Evolutionary conservation across 2,113 vertebrate species (phyloP).

Genomic region (Pogona vitticeps): DNA sequence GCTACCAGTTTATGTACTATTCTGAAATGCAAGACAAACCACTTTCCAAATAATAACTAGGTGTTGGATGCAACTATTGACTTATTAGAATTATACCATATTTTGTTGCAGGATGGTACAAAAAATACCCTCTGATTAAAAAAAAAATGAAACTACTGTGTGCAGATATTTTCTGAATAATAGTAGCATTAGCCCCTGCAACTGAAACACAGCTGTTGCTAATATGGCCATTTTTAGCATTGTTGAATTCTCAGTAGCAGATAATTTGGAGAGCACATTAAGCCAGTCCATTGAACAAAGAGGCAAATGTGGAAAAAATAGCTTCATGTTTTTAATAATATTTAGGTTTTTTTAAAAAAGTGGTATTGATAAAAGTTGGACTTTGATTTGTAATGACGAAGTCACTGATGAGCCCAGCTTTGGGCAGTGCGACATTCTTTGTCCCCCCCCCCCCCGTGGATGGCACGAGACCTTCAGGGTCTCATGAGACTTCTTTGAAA

Average conservation of each 20-base stretch:
- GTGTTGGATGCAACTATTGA: constrained; percentile 46
- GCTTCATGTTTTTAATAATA: constrained; percentile 51
- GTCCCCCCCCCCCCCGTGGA: too few relatives aligned
- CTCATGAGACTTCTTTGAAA: too few relatives aligned
- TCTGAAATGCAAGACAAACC: constrained; percentile 49
- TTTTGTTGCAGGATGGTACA: constrained; percentile 50
- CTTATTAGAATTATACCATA: constrained; percentile 51
- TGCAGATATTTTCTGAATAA: constrained; percentile 61
- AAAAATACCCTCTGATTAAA: constrained; percentile 24
- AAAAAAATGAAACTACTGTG: constrained; percentile 55
- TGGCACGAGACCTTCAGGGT: too few relatives aligned
- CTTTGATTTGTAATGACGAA: constrained; percentile 59
- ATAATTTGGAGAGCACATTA: constrained; percentile 66
- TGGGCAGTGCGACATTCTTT: too few relatives aligned
- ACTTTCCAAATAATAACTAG: constrained; percentile 66
- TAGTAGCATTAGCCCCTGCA: constrained; percentile 60
- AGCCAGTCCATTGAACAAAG: constrained; percentile 47
- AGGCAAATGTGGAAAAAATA: constrained; percentile 48
- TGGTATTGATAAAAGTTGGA: constrained; percentile 38
- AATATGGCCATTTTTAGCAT: constrained; percentile 66
- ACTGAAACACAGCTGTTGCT: constrained; percentile 55
- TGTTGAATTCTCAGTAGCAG: constrained; percentile 62
- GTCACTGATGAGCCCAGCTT: too few relatives aligned
- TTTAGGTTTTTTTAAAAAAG: constrained; percentile 57
- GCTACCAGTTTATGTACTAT: constrained; percentile 60